Percentiles rank a stretch among this genome's conserved stretches.
Evolutionary conservation across 2,113 vertebrate species (phyloP).

Genomic region (Rhea pennata): DNA sequence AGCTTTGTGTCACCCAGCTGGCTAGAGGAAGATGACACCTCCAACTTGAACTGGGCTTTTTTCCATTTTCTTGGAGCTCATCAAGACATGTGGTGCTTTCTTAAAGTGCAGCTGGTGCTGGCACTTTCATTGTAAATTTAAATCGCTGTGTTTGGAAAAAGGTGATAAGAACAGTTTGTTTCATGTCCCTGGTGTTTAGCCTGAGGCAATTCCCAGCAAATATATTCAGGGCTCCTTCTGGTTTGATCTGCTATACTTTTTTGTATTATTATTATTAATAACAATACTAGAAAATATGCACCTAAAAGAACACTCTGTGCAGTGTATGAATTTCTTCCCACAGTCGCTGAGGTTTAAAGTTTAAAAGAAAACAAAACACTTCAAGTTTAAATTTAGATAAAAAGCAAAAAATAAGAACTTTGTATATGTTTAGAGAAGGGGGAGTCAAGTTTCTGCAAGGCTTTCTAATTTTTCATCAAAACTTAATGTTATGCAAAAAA

Average conservation of each 20-base stretch:
- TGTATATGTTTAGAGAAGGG: not conserved
- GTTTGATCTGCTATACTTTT: constrained; percentile 70
- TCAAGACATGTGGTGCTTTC: constrained; percentile 80
- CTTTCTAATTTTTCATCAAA: not conserved
- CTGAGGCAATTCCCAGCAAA: constrained; percentile 74
- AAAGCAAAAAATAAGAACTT: not conserved
- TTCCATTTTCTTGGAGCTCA: constrained; percentile 80
- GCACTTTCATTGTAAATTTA: constrained; percentile 80
- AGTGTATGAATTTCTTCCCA: constrained; percentile 1
- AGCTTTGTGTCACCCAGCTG: constrained; percentile 80
- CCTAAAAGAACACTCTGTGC: constrained; percentile 10
- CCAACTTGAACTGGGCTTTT: constrained; percentile 76
- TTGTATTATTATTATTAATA: constrained; percentile 61
- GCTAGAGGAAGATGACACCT: constrained; percentile 78
- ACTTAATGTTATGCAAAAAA: not conserved
- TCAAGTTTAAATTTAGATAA: not conserved
- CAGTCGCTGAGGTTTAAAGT: not conserved
- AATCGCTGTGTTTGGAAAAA: constrained; percentile 79
- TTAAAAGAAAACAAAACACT: constrained; percentile 5
- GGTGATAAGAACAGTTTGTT: constrained; percentile 81
- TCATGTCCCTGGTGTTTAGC: constrained; percentile 79
- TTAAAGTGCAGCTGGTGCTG: constrained; percentile 82
- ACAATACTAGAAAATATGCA: constrained; percentile 48
- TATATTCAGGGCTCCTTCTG: constrained; percentile 75
- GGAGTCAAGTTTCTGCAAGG: not conserved